Evolutionary conservation across 1,140 invertebrate genomes (phyloP).

Genomic region (Drosophila kohkoa): DNA sequence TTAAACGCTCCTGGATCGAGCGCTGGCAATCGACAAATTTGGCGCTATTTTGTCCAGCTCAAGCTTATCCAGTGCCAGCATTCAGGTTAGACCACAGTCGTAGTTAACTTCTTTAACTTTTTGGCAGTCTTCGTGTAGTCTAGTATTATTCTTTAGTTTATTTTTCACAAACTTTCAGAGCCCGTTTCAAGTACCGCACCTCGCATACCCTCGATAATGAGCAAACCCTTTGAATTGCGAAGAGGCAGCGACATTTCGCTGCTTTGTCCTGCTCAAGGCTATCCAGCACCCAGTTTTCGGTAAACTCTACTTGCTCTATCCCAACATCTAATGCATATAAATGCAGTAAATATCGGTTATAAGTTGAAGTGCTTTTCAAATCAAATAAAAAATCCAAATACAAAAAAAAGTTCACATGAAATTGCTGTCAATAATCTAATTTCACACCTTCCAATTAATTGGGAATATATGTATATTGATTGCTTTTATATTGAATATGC

Average conservation of each 20-base stretch:
- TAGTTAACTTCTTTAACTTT: neutral
- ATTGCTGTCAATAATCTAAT: too few relatives aligned
- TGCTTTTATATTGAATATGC: too few relatives aligned
- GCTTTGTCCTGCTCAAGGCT: slow-evolving; percentile 88
- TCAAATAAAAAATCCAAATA: too few relatives aligned
- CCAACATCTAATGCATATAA: neutral
- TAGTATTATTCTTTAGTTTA: slow-evolving; percentile 56
- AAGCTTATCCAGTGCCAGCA: slow-evolving; percentile 88
- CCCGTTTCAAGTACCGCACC: slow-evolving; percentile 83
- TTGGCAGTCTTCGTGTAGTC: slow-evolving; percentile 51
- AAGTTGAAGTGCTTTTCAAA: too few relatives aligned
- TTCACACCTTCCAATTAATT: too few relatives aligned
- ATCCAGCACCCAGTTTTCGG: slow-evolving; percentile 88
- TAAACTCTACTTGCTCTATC: slow-evolving; percentile 70
- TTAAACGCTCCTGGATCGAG: slow-evolving; percentile 87
- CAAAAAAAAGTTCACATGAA: too few relatives aligned
- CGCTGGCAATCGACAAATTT: slow-evolving; percentile 69
- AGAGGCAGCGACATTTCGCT: slow-evolving; percentile 49
- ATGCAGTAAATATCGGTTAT: too few relatives aligned
- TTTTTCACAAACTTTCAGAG: slow-evolving; percentile 67
- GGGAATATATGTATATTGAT: too few relatives aligned
- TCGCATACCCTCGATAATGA: slow-evolving; percentile 80
- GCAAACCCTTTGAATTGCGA: slow-evolving; percentile 86
- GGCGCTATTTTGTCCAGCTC: slow-evolving; percentile 86
- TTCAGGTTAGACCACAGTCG: slow-evolving; percentile 87